Conservation (phyloP, 1,140 invertebrate genomes). For the Druon quercuslanigerum region DNA sequence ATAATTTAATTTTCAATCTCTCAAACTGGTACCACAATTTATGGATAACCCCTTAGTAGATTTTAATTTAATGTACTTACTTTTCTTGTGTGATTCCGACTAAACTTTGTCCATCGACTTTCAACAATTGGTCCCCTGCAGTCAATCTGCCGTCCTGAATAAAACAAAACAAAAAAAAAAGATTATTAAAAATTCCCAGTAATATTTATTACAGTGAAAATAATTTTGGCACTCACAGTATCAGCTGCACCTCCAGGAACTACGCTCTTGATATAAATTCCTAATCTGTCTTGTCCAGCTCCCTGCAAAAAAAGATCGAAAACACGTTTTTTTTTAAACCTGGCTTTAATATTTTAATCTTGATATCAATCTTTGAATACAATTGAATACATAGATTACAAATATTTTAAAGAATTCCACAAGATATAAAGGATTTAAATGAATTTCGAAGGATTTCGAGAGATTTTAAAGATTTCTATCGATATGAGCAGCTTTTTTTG, state of each 20-base stretch:
- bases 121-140: conserved; percentile 97
- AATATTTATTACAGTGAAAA: conserved; percentile 20
- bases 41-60: background rate
- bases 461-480: no score
- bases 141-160: conserved; percentile 91
- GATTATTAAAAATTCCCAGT: conserved; percentile 28
- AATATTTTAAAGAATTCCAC: no score
- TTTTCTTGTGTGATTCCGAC: conserved; percentile 97
- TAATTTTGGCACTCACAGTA: conserved; percentile 79
- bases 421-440: no score
- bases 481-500: no score
- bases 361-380: no score
- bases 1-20: no score
- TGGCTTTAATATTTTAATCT: no score
- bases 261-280: conserved; percentile 98
- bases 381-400: no score
- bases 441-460: no score
- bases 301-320: conserved; percentile 78
- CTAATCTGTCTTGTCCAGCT: conserved; percentile 91
- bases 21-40: no score
- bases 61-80: conserved; percentile 70
- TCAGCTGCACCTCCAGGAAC: conserved; percentile 97
- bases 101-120: conserved; percentile 97
- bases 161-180: conserved; percentile 27
- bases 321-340: background rate